phyloP scores from a whole-genome alignment of 2,888 invertebrate species.

The Andrena bicolor region DNA sequence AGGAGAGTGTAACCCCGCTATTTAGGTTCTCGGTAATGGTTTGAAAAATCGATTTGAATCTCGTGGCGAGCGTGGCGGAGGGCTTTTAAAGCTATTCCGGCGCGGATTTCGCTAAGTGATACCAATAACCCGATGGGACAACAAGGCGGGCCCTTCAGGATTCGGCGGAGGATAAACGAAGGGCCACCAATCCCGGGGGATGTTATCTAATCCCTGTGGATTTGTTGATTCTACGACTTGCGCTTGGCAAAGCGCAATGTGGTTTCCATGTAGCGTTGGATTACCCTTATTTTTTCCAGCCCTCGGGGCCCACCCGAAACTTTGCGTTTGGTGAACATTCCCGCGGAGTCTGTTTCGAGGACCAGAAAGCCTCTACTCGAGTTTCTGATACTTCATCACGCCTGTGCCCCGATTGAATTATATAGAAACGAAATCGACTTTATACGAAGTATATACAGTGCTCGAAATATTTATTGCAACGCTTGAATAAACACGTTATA shows the following conservation, averaged over 20 bases:
- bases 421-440: no score
- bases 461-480: no score
- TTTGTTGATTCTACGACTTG: conserved; percentile 79
- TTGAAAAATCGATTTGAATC: conserved; percentile 47
- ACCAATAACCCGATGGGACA: conserved; percentile 78
- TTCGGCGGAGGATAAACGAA: conserved; percentile 68
- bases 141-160: conserved; percentile 69
- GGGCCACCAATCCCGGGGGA: conserved; percentile 71
- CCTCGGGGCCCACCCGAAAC: conserved; percentile 45
- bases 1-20: neutral
- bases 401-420: conserved; percentile 7
- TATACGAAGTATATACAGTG: no score
- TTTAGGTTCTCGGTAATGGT: conserved; percentile 1
- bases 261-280: conserved; percentile 80
- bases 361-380: neutral
- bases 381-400: conserved; percentile 11
- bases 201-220: conserved; percentile 76
- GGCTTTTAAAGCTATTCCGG: conserved; percentile 73
- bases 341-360: conserved; percentile 19
- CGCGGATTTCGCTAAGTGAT: conserved; percentile 78
- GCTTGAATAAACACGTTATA: no score
- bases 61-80: conserved; percentile 23
- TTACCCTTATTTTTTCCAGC: conserved; percentile 73
- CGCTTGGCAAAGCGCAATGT: conserved; percentile 78
- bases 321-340: conserved; percentile 16